phyloP scores from a whole-genome alignment of 2,113 vertebrate genomes.

The Accipiter cooperii region DNA sequence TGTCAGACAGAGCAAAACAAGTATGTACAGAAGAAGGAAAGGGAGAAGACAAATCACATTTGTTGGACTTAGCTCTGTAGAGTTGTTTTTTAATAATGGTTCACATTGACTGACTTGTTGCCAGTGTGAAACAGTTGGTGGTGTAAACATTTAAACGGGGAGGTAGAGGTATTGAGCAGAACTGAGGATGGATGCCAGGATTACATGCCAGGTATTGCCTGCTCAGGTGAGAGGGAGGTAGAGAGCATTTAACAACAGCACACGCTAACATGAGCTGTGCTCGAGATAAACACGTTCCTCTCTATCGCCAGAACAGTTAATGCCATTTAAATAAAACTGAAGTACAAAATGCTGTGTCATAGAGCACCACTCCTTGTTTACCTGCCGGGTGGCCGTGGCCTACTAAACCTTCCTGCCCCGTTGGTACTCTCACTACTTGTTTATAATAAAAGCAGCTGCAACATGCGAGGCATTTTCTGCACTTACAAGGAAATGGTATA shows the following conservation, averaged over 20 bases:
- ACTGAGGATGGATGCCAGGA: not conserved
- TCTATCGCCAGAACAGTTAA: not conserved
- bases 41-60: not conserved
- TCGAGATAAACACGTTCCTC: not conserved
- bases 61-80: not conserved
- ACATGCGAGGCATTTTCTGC: rapidly evolving
- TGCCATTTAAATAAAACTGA: not conserved
- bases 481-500: not conserved
- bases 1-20: not conserved
- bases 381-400: not conserved
- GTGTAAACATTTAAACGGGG: not conserved
- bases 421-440: rapidly evolving
- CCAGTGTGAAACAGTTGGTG: not conserved
- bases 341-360: not conserved
- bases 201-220: not conserved
- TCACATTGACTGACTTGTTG: not conserved
- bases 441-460: not conserved
- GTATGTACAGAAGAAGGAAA: not conserved
- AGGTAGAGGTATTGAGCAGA: not conserved
- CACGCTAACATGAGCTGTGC: not conserved
- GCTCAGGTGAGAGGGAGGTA: not conserved
- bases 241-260: not conserved
- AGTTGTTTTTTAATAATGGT: not conserved
- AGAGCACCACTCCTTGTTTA: not conserved
- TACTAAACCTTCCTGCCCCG: not conserved